Conservation (phyloP, 1,140 invertebrate species). For the Melitaea cinxia region DNA sequence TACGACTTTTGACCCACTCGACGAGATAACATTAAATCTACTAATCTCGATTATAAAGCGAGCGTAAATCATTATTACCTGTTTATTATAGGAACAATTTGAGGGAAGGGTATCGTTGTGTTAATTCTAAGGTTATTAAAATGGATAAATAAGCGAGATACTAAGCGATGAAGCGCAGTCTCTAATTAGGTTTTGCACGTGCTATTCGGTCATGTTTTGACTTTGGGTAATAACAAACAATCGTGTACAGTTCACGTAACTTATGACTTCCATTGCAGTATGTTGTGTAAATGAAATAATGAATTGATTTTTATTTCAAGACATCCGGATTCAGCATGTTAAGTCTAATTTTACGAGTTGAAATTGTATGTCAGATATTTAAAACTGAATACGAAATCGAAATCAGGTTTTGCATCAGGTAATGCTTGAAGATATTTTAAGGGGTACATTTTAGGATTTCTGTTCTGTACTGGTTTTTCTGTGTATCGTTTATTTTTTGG, state of each 20-base stretch:
- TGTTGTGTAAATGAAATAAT: slow-evolving; percentile 35
- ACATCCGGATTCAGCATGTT: slow-evolving; percentile 20
- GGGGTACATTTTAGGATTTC: too few species aligned
- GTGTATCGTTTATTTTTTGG: too few species aligned
- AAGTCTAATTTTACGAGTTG: neutral
- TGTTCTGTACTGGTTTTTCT: too few species aligned
- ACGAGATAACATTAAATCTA: slow-evolving; percentile 35
- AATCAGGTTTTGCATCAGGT: too few species aligned
- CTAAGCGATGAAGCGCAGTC: slow-evolving; percentile 33
- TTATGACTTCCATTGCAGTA: slow-evolving; percentile 41
- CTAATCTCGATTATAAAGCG: slow-evolving; percentile 37
- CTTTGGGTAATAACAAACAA: slow-evolving; percentile 41
- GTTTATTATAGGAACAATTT: slow-evolving; percentile 20
- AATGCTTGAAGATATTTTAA: too few species aligned
- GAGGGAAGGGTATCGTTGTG: slow-evolving; percentile 15
- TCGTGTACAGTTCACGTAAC: slow-evolving; percentile 40
- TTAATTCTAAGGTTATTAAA: slow-evolving; percentile 34
- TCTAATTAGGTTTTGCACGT: slow-evolving; percentile 38
- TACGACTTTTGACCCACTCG: slow-evolving; percentile 38
- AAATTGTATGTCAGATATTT: neutral
- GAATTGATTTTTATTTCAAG: slow-evolving; percentile 30
- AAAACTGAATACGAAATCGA: too few species aligned
- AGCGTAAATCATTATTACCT: slow-evolving; percentile 28
- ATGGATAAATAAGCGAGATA: too few species aligned
- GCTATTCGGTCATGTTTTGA: slow-evolving; percentile 36